Conservation (phyloP, 2,797 vertebrate species). For the Xiphophorus birchmanni region DNA sequence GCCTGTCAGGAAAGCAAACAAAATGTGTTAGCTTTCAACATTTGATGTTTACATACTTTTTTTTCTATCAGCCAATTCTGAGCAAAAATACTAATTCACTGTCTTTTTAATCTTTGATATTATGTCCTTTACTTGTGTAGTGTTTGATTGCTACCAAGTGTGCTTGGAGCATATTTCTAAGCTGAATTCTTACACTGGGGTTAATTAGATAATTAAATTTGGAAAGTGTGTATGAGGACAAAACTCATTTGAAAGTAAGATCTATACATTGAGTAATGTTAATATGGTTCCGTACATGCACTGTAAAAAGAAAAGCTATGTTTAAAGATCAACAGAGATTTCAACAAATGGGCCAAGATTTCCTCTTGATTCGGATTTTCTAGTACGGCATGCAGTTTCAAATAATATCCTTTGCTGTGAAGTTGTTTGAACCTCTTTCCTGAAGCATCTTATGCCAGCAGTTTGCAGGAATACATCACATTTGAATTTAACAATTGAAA, state of each 20-base stretch:
- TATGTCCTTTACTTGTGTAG: neutral
- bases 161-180: no score
- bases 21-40: neutral
- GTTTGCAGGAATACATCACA: neutral
- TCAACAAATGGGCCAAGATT: neutral
- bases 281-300: neutral
- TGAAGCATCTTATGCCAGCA: neutral
- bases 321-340: neutral
- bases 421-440: neutral
- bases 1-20: constrained; percentile 76
- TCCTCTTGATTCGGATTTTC: neutral
- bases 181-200: no score
- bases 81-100: neutral
- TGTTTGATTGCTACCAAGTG: neutral
- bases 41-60: neutral
- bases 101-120: neutral
- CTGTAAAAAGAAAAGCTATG: neutral
- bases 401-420: neutral
- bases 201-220: neutral
- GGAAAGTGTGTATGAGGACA: no score
- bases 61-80: neutral
- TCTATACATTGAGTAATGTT: neutral
- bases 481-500: neutral
- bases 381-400: neutral
- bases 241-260: neutral